Evolutionary conservation across 2,888 invertebrate genomes (phyloP).

Genomic region (Zele albiditarsus): DNA sequence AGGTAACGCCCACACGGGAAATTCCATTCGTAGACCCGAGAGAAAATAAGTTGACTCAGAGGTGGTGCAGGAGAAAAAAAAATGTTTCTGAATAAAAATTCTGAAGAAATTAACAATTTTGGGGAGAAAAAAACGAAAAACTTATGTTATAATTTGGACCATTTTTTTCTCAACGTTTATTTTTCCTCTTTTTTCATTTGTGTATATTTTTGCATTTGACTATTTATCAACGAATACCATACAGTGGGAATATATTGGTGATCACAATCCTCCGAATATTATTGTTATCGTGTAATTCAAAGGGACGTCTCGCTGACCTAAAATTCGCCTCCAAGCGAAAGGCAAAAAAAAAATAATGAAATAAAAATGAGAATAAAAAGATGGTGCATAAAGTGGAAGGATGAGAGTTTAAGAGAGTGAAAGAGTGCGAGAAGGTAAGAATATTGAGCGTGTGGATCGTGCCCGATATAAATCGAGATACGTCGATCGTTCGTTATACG

Average conservation of each 20-base stretch:
- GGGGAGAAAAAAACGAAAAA: neutral
- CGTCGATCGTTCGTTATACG: conserved; percentile 56
- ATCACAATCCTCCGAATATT: conserved; percentile 35
- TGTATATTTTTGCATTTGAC: neutral
- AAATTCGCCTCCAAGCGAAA: conserved; percentile 45
- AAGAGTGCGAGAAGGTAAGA: conserved; percentile 19
- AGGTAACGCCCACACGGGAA: conserved; percentile 27
- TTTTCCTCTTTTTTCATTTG: neutral
- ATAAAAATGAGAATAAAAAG: conserved; percentile 17
- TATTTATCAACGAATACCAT: neutral
- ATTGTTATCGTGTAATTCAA: conserved; percentile 52
- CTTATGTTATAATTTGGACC: neutral
- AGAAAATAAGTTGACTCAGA: conserved; percentile 23
- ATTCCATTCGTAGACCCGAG: conserved; percentile 20
- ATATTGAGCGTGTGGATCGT: conserved; percentile 46
- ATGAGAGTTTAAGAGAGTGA: conserved; percentile 1
- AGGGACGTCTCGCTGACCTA: conserved; percentile 53
- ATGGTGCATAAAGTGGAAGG: neutral
- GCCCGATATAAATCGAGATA: conserved; percentile 54
- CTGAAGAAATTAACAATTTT: neutral
- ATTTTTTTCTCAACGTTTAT: neutral
- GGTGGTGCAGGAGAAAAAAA: neutral
- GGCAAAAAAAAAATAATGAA: conserved; percentile 22
- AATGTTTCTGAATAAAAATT: neutral
- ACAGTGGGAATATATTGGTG: neutral